A percentile compares a stretch with the other conserved stretches of the same genome.
Conservation (phyloP, 2,888 invertebrate species). For the Anagyrus pseudococci region DNA sequence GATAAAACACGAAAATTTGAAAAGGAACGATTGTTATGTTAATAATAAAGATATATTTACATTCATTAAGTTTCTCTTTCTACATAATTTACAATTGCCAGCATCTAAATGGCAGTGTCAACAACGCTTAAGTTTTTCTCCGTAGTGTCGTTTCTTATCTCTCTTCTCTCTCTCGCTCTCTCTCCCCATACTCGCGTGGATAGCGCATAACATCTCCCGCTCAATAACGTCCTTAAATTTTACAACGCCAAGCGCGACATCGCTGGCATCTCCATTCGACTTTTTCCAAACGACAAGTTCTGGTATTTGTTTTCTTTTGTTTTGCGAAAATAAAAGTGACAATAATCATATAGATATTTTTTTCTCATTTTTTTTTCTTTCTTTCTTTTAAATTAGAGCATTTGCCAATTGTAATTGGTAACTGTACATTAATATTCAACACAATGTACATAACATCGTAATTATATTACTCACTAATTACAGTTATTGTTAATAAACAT, state of each 20-base stretch:
- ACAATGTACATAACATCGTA: constrained; percentile 58
- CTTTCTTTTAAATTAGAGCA: constrained; percentile 51
- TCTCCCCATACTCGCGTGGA: no score
- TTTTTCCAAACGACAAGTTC: constrained; percentile 20
- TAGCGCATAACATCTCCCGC: no score
- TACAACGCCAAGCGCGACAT: no score
- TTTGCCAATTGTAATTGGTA: constrained; percentile 58
- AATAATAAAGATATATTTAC: constrained; percentile 61
- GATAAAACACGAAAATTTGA: constrained; percentile 38
- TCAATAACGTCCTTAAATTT: no score
- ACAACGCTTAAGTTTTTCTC: constrained; percentile 50
- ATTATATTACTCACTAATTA: constrained; percentile 56
- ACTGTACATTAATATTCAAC: constrained; percentile 60
- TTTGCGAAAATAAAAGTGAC: constrained; percentile 45
- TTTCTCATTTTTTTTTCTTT: background rate
- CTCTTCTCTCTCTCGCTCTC: no score
- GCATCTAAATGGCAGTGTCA: constrained; percentile 57
- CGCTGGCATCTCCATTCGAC: background rate
- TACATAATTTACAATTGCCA: constrained; percentile 60
- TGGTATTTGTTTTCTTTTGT: no score
- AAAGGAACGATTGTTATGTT: constrained; percentile 53
- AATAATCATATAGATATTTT: constrained; percentile 39
- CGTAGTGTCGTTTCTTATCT: constrained; percentile 27
- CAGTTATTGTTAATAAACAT: constrained; percentile 52
- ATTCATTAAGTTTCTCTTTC: constrained; percentile 55